Conservation (phyloP, 2,888 invertebrate genomes). For the Andricus curvator region DNA sequence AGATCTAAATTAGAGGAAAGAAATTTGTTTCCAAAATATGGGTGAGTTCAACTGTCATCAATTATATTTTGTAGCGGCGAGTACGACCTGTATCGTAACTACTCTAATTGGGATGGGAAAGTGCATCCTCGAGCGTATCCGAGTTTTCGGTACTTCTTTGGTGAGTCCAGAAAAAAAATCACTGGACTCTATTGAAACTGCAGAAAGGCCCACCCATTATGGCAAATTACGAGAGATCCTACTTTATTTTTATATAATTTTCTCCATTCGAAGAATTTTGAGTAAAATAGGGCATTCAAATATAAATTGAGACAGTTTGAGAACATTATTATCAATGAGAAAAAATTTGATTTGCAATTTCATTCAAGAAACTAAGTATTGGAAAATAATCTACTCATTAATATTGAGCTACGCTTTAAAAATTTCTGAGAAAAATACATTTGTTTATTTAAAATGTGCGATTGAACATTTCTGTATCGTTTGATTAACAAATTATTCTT, state of each 20-base stretch:
- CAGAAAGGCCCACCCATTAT: constrained; percentile 1
- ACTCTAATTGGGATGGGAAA: neutral
- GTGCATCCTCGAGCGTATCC: neutral
- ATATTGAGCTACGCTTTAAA: too few relatives aligned
- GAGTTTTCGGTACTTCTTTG: neutral
- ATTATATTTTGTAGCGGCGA: neutral
- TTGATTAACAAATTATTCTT: too few relatives aligned
- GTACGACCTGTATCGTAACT: neutral
- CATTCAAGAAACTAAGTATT: too few relatives aligned
- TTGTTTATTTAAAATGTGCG: too few relatives aligned
- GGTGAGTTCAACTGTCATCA: neutral
- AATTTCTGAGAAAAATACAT: too few relatives aligned
- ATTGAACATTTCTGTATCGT: too few relatives aligned
- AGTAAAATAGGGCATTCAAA: too few relatives aligned
- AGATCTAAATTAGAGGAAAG: neutral
- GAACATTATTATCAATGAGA: too few relatives aligned
- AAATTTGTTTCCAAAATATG: neutral
- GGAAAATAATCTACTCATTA: too few relatives aligned
- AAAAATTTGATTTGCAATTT: too few relatives aligned
- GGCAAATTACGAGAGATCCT: neutral
- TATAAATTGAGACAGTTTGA: too few relatives aligned
- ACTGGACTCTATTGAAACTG: neutral
- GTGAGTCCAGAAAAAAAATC: neutral
- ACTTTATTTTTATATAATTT: constrained; percentile 24
- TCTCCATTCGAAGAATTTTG: neutral